Conservation (phyloP, 2,113 vertebrate genomes). For the Podarcis raffonei region DNA sequence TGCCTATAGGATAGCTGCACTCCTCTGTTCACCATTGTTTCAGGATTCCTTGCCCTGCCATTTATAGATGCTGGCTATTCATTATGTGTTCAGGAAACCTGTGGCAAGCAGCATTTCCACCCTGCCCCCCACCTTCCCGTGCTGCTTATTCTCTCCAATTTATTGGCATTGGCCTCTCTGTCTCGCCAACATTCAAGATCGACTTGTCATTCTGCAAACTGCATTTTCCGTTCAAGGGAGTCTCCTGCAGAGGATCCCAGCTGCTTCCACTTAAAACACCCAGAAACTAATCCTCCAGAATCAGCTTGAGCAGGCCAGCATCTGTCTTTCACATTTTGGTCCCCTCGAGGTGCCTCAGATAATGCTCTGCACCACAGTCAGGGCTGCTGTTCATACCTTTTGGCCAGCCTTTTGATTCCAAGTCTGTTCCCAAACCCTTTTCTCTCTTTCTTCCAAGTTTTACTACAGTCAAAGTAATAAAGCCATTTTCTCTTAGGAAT, state of each 20-base stretch:
- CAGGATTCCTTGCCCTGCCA: neutral
- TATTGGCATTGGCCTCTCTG: neutral
- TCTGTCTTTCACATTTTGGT: constrained; percentile 31
- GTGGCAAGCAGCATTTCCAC: neutral
- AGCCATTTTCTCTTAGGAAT: neutral
- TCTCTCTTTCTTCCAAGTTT: neutral
- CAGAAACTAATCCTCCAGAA: constrained; percentile 29
- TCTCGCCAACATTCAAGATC: neutral
- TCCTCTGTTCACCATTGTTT: neutral
- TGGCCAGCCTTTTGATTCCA: neutral
- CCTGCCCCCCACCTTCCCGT: no score
- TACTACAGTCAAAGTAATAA: neutral
- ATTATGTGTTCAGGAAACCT: neutral
- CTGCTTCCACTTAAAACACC: constrained; percentile 27
- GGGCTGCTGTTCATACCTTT: neutral
- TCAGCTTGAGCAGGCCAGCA: constrained; percentile 14
- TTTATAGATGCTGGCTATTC: neutral
- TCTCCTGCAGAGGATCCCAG: constrained; percentile 20
- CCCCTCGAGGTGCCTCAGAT: neutral
- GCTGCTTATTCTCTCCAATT: neutral
- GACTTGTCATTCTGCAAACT: neutral
- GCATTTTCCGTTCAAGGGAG: neutral
- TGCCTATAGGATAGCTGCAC: neutral
- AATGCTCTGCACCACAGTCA: neutral
- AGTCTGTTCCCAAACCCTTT: neutral